Evolutionary conservation across 2,797 vertebrate species (phyloP).

Genomic region (Setipinna tenuifilis): DNA sequence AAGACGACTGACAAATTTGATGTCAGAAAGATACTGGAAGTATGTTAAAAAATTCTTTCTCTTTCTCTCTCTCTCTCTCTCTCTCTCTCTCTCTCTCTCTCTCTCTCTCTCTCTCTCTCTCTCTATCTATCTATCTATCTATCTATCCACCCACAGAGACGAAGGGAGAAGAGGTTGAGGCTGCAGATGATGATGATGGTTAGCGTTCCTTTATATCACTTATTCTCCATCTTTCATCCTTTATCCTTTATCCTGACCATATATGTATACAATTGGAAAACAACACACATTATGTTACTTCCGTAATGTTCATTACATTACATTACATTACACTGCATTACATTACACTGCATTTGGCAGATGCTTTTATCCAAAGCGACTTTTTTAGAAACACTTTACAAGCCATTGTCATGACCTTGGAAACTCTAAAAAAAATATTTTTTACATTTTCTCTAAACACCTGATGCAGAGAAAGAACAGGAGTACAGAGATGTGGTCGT

Average conservation of each 20-base stretch:
- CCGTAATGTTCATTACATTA: too few species aligned
- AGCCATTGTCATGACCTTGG: background rate
- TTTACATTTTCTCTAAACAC: constrained; percentile 10
- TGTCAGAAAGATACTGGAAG: too few species aligned
- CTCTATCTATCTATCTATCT: background rate
- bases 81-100: background rate
- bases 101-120: background rate
- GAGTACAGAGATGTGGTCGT: constrained; percentile 87
- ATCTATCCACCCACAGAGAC: constrained; percentile 53
- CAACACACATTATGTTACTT: too few species aligned
- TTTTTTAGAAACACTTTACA: background rate
- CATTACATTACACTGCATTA: too few species aligned
- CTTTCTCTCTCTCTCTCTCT: too few species aligned
- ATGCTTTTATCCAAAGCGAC: too few species aligned
- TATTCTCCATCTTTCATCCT: background rate
- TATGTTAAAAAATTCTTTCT: too few species aligned
- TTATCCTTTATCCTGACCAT: background rate
- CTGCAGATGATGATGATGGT: constrained; percentile 86
- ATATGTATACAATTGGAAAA: background rate
- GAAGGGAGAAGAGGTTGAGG: constrained; percentile 78
- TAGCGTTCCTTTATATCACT: constrained; percentile 49
- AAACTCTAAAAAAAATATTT: too few species aligned
- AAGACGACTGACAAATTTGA: background rate
- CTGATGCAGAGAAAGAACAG: constrained; percentile 84
- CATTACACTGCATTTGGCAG: too few species aligned